Conservation (phyloP, 1,140 invertebrate species). For the Nymphalis io region DNA sequence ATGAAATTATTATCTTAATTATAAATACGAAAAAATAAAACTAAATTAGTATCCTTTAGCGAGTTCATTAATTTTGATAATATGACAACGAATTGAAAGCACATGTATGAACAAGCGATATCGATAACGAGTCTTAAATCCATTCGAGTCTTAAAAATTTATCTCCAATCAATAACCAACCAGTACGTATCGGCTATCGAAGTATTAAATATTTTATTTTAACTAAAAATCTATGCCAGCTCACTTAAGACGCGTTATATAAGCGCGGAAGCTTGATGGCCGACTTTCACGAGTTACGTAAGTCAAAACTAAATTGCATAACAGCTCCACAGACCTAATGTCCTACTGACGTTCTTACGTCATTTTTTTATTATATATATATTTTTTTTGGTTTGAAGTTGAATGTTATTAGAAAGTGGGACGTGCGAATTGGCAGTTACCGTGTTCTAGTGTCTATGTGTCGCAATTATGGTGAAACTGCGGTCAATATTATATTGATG, state of each 20-base stretch:
- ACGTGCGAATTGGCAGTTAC: slow-evolving; percentile 60
- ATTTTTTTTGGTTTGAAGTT: slow-evolving; percentile 67
- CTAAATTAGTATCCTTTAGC: too few relatives aligned
- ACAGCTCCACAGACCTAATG: slow-evolving; percentile 71
- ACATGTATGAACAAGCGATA: too few relatives aligned
- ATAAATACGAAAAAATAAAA: too few relatives aligned
- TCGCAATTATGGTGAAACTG: slow-evolving; percentile 14
- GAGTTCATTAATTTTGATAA: too few relatives aligned
- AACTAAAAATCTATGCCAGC: slow-evolving; percentile 58
- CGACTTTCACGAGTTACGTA: slow-evolving; percentile 72
- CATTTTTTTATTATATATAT: slow-evolving; percentile 48
- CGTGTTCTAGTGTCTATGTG: slow-evolving; percentile 24
- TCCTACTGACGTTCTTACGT: slow-evolving; percentile 66
- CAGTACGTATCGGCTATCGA: neutral
- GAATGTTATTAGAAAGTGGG: slow-evolving; percentile 74
- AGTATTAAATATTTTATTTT: slow-evolving; percentile 23
- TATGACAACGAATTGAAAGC: too few relatives aligned
- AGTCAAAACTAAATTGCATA: slow-evolving; percentile 64
- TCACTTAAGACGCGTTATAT: slow-evolving; percentile 58
- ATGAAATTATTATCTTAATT: too few relatives aligned
- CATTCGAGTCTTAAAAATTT: neutral
- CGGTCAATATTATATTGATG: neutral
- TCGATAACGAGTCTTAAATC: too few relatives aligned
- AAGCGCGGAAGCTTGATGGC: slow-evolving; percentile 66
- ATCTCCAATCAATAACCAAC: neutral